Evolutionary conservation across 2,113 vertebrate genomes (phyloP), one percentile per base, ranked within the genome.

Genomic region (Campylomormyrus tamandua): DNA sequence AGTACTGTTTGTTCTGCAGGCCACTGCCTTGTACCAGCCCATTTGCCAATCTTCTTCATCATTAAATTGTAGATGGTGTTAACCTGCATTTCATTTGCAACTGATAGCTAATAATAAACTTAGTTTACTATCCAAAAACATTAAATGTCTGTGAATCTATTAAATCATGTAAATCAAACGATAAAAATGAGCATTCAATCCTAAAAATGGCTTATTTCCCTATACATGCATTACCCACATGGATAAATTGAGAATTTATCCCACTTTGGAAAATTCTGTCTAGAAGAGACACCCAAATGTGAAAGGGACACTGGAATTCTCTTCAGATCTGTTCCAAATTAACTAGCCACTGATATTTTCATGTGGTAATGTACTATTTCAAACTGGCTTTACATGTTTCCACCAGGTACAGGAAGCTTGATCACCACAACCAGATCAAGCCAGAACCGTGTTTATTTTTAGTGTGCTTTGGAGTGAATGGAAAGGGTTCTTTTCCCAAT

Each of bases 361-460:
- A 80, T 46, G 42, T 8, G 45, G 45, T 80, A 80, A 80, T 83
- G 42, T 46, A 4, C 80, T 46, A 84, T 10, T 45, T 84, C 83
- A 83, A 5, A 45, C 19, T 83, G 77, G 15, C 19, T 45, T 45
- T 83, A 83, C 62, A 31, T 70, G 77, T 83, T 83, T 83, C 42
- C 83, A 84, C 83, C 83, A 48, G 45, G 27, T 27, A 74, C 17
- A 50, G 66, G 45, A 50, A 77, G 31, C 27, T 31, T 83, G 17
- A 49, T 53, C 56, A 53, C 88, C 88, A 83, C 48, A 88, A 88
- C 48, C 70, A 83, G 88, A 89, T 53, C 49, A 31, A 89, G 46
- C 31, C 66, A n/a, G 27, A 53, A 39, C 35, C 56, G n/a, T 88
- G 56, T 62, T 46, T 89, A 35, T 89, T 89, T 89, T 52, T 52